Base-by-base conservation (phyloP, 64 coral and sea anemone genomes). In the Pocillopora damicornis region DNA sequence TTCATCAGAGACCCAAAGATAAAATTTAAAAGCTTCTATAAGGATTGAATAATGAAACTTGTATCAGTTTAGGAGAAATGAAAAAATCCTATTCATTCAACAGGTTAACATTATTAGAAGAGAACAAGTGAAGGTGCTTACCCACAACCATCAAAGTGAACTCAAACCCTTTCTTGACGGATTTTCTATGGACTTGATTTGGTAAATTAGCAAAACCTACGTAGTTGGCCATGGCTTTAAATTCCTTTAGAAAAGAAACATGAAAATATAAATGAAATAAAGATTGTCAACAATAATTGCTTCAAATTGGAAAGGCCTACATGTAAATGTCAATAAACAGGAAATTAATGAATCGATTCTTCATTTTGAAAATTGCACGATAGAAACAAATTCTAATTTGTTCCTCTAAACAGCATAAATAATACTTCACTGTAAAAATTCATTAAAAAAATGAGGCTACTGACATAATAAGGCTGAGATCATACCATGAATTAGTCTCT, bases 81-180 rank as follows among this genome's bases (percentile, higher is more conserved):
- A 30, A 30, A 30, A 30, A 51, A 51, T 51, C 42, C 42, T 51
- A 7, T 51, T 51, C 42, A 51, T 51, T 51, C 3, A 51, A 51
- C 42, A 51, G 42, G 30, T 30, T 51, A 51, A 51, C 42, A 51
- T 51, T 51, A 51, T 51, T 45, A 12, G 15, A 37, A 78, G 76
- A 78, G 30, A 58, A 17, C 38, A 42, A 66, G 61, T 7, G 26
- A 59, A 18, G 15, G 75, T 4, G 72, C 91, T 90, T 90, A 99
- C 97, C 97, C 61, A 99, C 93, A 93, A 99, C 93, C 97, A 99
- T 99, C 18, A 99, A 81, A 57, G 97, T 99, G 74, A 99, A 99
- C 74, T 99, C 97, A 95, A 99, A 99, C 35, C 97, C 97, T 71
- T 90, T 92, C 79, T 95, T 95, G 20, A 99, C 97, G 75, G 93